These are phyloP conservation scores for Tryphoninae sp. DNA, from an alignment of 2,888 invertebrate genomes.

Conservation along the genomic window DNA sequence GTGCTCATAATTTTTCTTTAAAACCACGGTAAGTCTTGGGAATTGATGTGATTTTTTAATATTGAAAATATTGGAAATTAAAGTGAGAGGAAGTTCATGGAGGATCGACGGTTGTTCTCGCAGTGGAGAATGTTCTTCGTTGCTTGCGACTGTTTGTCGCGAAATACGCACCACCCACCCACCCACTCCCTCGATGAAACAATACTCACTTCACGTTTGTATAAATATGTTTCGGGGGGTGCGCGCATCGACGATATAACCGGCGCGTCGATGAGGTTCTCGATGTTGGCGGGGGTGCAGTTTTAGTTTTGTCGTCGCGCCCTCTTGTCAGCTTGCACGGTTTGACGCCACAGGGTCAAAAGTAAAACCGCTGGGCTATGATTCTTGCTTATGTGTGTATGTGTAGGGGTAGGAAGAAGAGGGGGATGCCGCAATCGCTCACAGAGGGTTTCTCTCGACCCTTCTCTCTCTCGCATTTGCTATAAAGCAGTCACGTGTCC, in stretches of 20 bases:
- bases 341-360: conserved; percentile 70
- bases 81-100: neutral
- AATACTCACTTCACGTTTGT: conserved; percentile 65
- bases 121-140: conserved; percentile 14
- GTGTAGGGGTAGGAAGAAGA: neutral
- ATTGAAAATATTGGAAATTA: no score
- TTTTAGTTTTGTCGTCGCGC: conserved; percentile 59
- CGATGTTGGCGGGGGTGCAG: conserved; percentile 25
- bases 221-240: conserved; percentile 67
- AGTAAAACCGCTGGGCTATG: conserved; percentile 70
- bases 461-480: conserved; percentile 63
- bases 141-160: conserved; percentile 47
- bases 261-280: conserved; percentile 37
- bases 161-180: conserved; percentile 24
- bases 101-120: conserved; percentile 30
- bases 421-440: conserved; percentile 27
- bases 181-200: conserved; percentile 40
- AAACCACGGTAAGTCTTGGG: no score
- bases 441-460: conserved; percentile 53
- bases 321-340: conserved; percentile 56
- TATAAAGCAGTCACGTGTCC: conserved; percentile 79
- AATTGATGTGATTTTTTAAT: no score
- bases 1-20: no score
- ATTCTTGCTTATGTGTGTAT: conserved; percentile 17
- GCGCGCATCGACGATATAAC: conserved; percentile 72